Evolutionary conservation across 1,140 invertebrate species (phyloP), one percentile per base, ranked within the genome.

Genomic region (Elymnias hypermnestra): DNA sequence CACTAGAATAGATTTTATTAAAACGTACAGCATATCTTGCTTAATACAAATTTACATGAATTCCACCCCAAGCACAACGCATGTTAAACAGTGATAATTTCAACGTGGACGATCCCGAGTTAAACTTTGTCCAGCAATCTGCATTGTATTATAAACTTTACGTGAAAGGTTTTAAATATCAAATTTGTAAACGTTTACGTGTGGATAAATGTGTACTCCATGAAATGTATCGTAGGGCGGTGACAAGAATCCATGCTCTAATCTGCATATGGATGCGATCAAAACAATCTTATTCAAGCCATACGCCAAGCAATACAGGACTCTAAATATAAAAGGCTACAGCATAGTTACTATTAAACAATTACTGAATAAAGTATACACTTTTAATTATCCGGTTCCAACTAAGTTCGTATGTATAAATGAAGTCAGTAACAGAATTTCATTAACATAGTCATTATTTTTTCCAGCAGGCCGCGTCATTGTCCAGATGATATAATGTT

Each of bases 41-140:
- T 17, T 36, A 36, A 39, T 14, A 15, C 19, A 26, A 42, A 49
- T 57, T 53, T 37, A 57, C 41, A 52, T 57, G 40, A 25, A 51
- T 35, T 44, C 40, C 44, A 42, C 22, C 40, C 54, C 26, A 33
- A 29, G 37, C 42, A 33, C 26, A 38, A 63, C 37, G 31, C 39
- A 50, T 50, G 57, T 62, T 66, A 60, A 75, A 72, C 73, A 74
- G 74, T 76, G 63, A 74, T 73, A 73, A 82, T 73, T 75, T 71
- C 60, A 63, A 68, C 50, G 35, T 21, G 21, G 37, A 36, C 60
- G 46, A 55, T 57, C 40, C 23, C 3, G 15, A 5, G 14, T 12
- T 14, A 15, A 7, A 3, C 8, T 7, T n/a, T 10, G 10, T 12
- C 10, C 10, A 12, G 7, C 29, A 7, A 7, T 33, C n/a, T n/a